Evolutionary conservation across 2,888 invertebrate species (phyloP).

Genomic region (Nineta flava): DNA sequence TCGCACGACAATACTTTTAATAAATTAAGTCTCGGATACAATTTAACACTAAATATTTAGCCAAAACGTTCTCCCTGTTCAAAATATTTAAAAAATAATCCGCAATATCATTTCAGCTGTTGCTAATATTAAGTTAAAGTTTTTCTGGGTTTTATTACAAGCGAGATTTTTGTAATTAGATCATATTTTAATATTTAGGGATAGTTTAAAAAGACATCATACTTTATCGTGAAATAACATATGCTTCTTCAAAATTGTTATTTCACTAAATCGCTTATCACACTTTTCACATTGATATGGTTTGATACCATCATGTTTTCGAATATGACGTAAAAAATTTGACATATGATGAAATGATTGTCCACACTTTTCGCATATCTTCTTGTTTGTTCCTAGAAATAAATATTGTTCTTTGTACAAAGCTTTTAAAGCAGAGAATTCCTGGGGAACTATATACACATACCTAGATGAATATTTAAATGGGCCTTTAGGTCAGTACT

Average conservation of each 20-base stretch:
- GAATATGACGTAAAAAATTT: conserved; percentile 2
- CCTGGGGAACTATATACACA: background rate
- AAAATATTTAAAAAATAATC: too few species aligned
- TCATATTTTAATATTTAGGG: background rate
- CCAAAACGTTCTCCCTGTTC: too few species aligned
- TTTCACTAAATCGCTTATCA: background rate
- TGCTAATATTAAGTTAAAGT: too few species aligned
- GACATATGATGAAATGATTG: background rate
- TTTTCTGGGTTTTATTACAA: too few species aligned
- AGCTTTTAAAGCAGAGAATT: background rate
- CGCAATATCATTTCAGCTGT: too few species aligned
- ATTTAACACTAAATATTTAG: too few species aligned
- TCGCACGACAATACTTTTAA: too few species aligned
- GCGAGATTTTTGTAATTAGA: background rate
- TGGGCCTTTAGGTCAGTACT: background rate
- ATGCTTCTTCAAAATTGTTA: background rate
- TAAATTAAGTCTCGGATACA: too few species aligned
- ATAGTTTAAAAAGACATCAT: background rate
- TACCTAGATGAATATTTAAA: conserved; percentile 3
- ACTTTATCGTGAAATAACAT: background rate
- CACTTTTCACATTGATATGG: background rate
- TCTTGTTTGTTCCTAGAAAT: conserved; percentile 2
- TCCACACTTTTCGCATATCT: conserved; percentile 4
- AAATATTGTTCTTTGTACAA: background rate
- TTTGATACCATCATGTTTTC: background rate